Base-by-base conservation (phyloP, 2,888 invertebrate genomes). In the Drosophila paranaensis region DNA sequence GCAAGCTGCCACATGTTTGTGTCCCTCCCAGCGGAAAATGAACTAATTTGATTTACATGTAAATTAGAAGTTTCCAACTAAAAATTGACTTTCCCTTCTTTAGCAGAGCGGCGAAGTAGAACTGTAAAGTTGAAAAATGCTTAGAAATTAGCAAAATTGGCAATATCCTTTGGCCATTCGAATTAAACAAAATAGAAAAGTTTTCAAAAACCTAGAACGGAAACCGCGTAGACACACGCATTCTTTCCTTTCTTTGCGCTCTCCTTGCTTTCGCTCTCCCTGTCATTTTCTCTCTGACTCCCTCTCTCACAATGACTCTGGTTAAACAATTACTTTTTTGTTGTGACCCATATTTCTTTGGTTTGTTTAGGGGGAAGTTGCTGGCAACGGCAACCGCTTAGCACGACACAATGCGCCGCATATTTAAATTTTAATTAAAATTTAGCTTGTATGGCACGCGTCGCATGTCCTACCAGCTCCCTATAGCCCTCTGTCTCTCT, bases 391-490 rank as follows among this genome's bases (percentile, higher is more conserved):
- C 48, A 63, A 67, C 56, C 84, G 79, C 67, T 70, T 77, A 74
- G 70, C 79, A 77, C 75, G 70, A 74, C 81, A 79, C 79, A 77
- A 73, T 74, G 75, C 51, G 81, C 64, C 80, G 84, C 84, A 84
- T 84, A 84, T 87, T 87, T 87, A 87, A 83, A 84, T 87, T 84
- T 84, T 84, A 87, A 84, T 84, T 84, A 84, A 87, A 84, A 87
- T 87, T 79, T 75, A 69, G 80, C 71, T 74, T 60, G 66, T 70
- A 42, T 55, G 62, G 54, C 74, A 62, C 74, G 61, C 67, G 51
- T 55, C 27, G 37, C 48, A n/a, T 10, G 30, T 48, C 48, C 48
- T n/a, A 6, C 6, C 30, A 6, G 30, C 56, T 45, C 16, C 50
- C 30, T 30, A n/a, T 10, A 16, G 16, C 48, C 10, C n/a, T 6